These are phyloP conservation scores for Andrena fulva DNA, from an alignment of 2,888 invertebrate species.

Conservation along the genomic window DNA sequence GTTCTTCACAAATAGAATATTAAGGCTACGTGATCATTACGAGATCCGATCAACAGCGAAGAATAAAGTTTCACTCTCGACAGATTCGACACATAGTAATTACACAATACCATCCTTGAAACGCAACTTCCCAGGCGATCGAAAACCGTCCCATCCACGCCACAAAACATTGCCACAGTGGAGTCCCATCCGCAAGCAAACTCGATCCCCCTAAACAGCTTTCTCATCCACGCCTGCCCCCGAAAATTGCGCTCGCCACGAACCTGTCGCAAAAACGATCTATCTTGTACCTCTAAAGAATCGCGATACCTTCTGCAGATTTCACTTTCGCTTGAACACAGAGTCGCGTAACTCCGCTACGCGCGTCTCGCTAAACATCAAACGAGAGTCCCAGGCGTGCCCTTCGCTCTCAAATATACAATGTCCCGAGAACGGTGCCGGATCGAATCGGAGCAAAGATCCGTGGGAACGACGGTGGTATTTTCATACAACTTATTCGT, in stretches of 20 bases:
- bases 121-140: slow-evolving; percentile 8
- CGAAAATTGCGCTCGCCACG: slow-evolving; percentile 16
- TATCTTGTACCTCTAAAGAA: neutral
- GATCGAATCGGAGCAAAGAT: neutral
- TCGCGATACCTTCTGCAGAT: neutral
- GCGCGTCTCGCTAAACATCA: slow-evolving; percentile 7
- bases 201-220: neutral
- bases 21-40: slow-evolving; percentile 32
- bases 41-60: slow-evolving; percentile 40
- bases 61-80: slow-evolving; percentile 34
- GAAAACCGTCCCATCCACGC: neutral
- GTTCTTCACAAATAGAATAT: slow-evolving; percentile 39
- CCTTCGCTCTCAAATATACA: neutral
- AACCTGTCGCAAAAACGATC: slow-evolving; percentile 26
- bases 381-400: slow-evolving; percentile 6
- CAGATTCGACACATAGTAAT: slow-evolving; percentile 23
- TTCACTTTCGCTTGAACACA: slow-evolving; percentile 32
- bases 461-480: neutral
- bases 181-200: too few relatives aligned
- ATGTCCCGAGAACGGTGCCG: neutral
- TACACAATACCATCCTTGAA: neutral
- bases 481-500: neutral
- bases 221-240: too few relatives aligned
- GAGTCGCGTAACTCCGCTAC: slow-evolving; percentile 24
- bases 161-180: too few relatives aligned